phyloP scores from a whole-genome alignment of 2,888 invertebrate species.

The Biston betularia region DNA sequence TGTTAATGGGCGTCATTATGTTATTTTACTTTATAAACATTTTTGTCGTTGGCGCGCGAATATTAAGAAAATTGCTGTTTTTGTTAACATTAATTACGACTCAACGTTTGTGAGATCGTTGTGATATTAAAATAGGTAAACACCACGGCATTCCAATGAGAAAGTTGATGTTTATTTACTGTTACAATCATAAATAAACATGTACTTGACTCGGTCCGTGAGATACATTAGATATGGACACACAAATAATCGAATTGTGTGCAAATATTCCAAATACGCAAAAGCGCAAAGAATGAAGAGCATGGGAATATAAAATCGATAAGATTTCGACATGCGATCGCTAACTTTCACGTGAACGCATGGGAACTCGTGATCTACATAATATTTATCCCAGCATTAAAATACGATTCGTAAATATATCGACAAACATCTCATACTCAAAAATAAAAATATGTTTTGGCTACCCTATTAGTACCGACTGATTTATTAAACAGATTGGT shows the following conservation, averaged over 20 bases:
- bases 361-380: constrained; percentile 74
- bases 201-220: constrained; percentile 34
- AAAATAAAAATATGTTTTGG: not conserved
- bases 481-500: not conserved
- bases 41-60: constrained; percentile 24
- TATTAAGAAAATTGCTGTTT: constrained; percentile 35
- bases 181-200: constrained; percentile 38
- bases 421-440: constrained; percentile 34
- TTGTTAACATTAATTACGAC: constrained; percentile 29
- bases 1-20: constrained; percentile 30
- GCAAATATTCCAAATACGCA: constrained; percentile 49
- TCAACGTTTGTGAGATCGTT: constrained; percentile 19
- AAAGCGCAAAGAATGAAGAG: constrained; percentile 58
- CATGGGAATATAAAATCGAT: constrained; percentile 72
- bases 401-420: constrained; percentile 42
- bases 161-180: constrained; percentile 40
- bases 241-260: constrained; percentile 26
- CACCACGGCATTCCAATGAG: constrained; percentile 25
- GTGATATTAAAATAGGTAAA: constrained; percentile 18
- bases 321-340: constrained; percentile 68
- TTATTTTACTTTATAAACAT: constrained; percentile 27
- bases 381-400: constrained; percentile 33
- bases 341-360: constrained; percentile 72
- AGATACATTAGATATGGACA: constrained; percentile 32
- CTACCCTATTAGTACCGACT: not conserved